These are phyloP conservation scores for Apamea monoglypha DNA, from an alignment of 2,888 invertebrate genomes.

Conservation along the genomic window DNA sequence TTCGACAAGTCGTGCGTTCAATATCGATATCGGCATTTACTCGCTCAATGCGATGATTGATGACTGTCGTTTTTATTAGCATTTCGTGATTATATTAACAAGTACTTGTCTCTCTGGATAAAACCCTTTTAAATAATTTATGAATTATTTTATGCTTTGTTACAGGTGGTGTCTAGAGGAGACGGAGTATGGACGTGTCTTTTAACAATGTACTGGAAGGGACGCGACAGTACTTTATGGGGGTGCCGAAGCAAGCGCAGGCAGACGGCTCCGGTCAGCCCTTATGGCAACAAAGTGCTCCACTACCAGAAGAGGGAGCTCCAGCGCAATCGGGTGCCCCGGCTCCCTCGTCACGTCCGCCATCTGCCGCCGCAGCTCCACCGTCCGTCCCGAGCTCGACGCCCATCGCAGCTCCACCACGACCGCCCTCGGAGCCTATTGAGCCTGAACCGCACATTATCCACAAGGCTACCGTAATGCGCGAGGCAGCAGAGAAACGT, in stretches of 20 bases:
- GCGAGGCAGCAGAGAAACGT: conserved; percentile 88
- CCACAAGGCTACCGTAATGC: conserved; percentile 89
- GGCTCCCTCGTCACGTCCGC: conserved; percentile 86
- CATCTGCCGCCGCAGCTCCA: conserved; percentile 88
- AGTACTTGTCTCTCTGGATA: conserved; percentile 21
- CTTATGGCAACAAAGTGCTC: conserved; percentile 80
- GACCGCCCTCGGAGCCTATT: conserved; percentile 87
- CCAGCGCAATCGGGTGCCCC: conserved; percentile 86
- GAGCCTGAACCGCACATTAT: conserved; percentile 90
- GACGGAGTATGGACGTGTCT: conserved; percentile 93
- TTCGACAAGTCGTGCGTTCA: conserved; percentile 69
- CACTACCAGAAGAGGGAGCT: conserved; percentile 82
- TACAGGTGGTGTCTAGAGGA: conserved; percentile 79
- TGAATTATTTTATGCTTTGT: conserved; percentile 54
- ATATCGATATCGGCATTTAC: conserved; percentile 64
- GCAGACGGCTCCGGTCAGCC: conserved; percentile 82
- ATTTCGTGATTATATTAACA: conserved; percentile 31
- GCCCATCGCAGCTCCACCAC: conserved; percentile 80
- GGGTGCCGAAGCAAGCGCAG: conserved; percentile 91
- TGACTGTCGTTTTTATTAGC: conserved; percentile 43
- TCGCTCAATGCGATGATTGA: conserved; percentile 61
- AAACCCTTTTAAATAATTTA: conserved; percentile 4
- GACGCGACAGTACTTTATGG: conserved; percentile 95
- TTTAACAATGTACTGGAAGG: conserved; percentile 95
- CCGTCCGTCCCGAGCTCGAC: conserved; percentile 78